A percentile compares a stretch with the other conserved stretches of the same genome.
phyloP scores from a whole-genome alignment of 1,140 invertebrate genomes.

The Teleopsis dalmanni region DNA sequence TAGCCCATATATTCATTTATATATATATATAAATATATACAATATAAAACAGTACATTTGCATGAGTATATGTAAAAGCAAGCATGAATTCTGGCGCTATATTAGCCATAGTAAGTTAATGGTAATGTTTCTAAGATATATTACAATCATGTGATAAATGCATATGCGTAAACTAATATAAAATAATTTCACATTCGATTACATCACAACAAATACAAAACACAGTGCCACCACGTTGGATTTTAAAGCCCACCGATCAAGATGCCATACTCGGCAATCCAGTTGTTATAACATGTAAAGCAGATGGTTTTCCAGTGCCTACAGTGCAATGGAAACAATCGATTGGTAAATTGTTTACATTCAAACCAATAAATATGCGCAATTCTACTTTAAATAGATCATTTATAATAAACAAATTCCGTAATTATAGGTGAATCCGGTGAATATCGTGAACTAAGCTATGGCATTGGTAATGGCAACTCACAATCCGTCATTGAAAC shows the following conservation, averaged over 20 bases:
- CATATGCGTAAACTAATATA: too few species aligned
- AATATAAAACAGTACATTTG: too few species aligned
- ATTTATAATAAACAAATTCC: neutral
- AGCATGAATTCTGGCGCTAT: too few species aligned
- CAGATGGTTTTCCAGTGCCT: constrained; percentile 69
- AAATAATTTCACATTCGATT: too few species aligned
- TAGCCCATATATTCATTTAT: too few species aligned
- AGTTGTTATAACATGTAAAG: constrained; percentile 62
- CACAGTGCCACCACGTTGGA: constrained; percentile 80
- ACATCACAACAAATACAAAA: too few species aligned
- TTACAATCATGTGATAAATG: too few species aligned
- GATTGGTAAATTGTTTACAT: constrained; percentile 44
- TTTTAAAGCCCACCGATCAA: constrained; percentile 66
- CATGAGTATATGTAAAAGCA: too few species aligned
- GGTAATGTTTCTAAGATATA: too few species aligned
- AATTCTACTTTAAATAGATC: neutral
- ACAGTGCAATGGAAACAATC: constrained; percentile 62
- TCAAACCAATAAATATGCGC: constrained; percentile 8
- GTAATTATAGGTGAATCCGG: constrained; percentile 37
- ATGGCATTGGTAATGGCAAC: constrained; percentile 18
- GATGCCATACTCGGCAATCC: constrained; percentile 63
- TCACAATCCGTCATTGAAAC: constrained; percentile 22
- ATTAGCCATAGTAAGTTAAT: too few species aligned
- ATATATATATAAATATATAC: too few species aligned
- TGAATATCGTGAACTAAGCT: constrained; percentile 56